Evolutionary conservation across 1,140 invertebrate genomes (phyloP).

Genomic region (Cydia splendana): DNA sequence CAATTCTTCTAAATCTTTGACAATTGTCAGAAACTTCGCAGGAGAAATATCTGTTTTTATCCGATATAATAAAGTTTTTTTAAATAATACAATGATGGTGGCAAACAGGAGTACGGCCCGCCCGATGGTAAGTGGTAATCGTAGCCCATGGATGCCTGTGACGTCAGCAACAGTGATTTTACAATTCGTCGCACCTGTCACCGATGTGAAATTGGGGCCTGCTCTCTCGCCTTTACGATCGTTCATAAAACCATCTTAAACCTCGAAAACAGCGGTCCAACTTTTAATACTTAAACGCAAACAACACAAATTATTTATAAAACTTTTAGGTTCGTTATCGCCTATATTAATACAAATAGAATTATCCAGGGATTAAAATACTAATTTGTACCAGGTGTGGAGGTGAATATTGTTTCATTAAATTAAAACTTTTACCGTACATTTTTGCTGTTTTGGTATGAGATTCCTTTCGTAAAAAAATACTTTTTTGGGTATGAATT

Average conservation of each 20-base stretch:
- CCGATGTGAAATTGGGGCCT: too few relatives aligned
- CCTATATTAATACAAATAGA: neutral
- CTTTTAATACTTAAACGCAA: neutral
- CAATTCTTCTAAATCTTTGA: too few relatives aligned
- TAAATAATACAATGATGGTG: too few relatives aligned
- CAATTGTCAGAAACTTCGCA: too few relatives aligned
- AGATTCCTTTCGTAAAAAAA: neutral
- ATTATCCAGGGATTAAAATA: neutral
- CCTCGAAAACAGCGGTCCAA: neutral
- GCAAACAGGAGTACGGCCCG: too few relatives aligned
- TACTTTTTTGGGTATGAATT: too few relatives aligned
- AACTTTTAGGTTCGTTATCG: conserved; percentile 1
- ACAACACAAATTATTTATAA: conserved; percentile 5
- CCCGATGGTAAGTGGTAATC: too few relatives aligned
- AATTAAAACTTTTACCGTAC: neutral
- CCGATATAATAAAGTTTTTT: too few relatives aligned
- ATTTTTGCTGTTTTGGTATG: neutral
- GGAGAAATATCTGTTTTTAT: too few relatives aligned
- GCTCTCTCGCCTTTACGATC: neutral
- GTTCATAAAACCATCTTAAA: neutral
- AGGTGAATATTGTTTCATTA: neutral
- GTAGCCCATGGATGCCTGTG: too few relatives aligned
- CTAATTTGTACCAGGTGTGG: neutral
- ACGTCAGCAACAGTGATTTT: too few relatives aligned
- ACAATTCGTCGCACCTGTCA: too few relatives aligned